Evolutionary conservation across 2,888 invertebrate genomes (phyloP), one percentile per base, ranked within the genome.

Genomic region (Tridacna crocea): DNA sequence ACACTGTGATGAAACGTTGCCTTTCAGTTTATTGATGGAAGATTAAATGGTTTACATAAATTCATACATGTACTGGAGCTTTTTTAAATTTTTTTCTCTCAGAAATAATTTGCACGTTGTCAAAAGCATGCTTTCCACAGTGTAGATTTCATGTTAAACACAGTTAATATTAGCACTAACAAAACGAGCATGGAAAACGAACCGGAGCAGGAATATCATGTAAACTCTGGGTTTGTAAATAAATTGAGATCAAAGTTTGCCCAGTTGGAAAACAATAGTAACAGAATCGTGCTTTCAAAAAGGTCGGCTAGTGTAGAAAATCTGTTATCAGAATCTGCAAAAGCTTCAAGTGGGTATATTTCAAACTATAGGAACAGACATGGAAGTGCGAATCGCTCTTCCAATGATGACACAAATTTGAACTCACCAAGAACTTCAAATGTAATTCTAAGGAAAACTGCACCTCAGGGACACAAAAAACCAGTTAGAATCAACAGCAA

Each of bases 141-240:
- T 36, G 2, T 4, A 36, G 36, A 8, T 36, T 36, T 36, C 8
- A 36, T 36, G 36, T 36, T 36, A 36, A 36, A 36, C 36, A 36
- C 8, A 36, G 36, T 36, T 36, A 36, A 36, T 36, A 36, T 4
- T 36, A 36, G 2, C 8, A 36, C 36, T 36, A 61, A 22, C 10
- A 46, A 46, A 48, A 48, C 27, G 13, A 48, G 46, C 48, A 61
- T 63, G 24, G 86, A 85, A 46, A 79, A 70, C 48, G 87, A 84
- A n/a, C 77, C 75, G 24, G 89, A 90, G 51, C 88, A 90, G n/a
- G 93, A 92, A 72, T 91, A 92, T 74, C 88, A 85, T 26, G 93
- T 93, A 60, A 91, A 91, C 47, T 92, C 93, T 19, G 93, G 93
- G 11, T 93, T 93, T 89, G 93, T 94, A 22, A 89, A 91, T 77